These are phyloP conservation scores for Kryphioiulus occultus DNA, from an alignment of 2,888 invertebrate genomes.

Conservation along the genomic window DNA sequence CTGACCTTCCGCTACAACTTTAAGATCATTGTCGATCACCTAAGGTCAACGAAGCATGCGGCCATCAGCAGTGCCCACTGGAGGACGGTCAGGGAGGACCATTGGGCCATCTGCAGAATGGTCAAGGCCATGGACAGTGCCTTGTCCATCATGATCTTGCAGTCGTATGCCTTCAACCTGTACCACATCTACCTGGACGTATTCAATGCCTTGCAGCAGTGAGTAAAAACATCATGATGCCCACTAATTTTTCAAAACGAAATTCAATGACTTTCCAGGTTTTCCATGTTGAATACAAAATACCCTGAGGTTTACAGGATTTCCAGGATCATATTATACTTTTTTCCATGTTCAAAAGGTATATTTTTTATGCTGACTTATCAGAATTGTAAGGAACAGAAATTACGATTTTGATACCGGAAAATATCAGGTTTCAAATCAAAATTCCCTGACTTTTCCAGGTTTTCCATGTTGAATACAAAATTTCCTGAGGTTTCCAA, in stretches of 20 bases:
- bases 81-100: slow-evolving; percentile 44
- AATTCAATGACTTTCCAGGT: too few relatives aligned
- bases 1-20: background rate
- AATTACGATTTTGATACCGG: too few relatives aligned
- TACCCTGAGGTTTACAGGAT: too few relatives aligned
- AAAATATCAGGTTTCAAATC: too few relatives aligned
- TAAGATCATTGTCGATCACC: background rate
- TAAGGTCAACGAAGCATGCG: background rate
- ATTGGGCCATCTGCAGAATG: slow-evolving; percentile 33
- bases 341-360: too few relatives aligned
- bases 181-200: slow-evolving; percentile 7
- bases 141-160: background rate
- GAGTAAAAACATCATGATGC: background rate
- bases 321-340: too few relatives aligned
- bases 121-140: slow-evolving; percentile 3
- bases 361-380: too few relatives aligned
- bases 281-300: too few relatives aligned
- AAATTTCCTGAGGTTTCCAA: too few relatives aligned
- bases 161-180: background rate
- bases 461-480: too few relatives aligned
- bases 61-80: background rate
- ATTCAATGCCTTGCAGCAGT: background rate
- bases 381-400: too few relatives aligned
- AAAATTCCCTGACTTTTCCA: too few relatives aligned
- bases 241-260: background rate